phyloP scores from a whole-genome alignment of 2,113 vertebrate species.

The Lepisosteus oculatus region DNA sequence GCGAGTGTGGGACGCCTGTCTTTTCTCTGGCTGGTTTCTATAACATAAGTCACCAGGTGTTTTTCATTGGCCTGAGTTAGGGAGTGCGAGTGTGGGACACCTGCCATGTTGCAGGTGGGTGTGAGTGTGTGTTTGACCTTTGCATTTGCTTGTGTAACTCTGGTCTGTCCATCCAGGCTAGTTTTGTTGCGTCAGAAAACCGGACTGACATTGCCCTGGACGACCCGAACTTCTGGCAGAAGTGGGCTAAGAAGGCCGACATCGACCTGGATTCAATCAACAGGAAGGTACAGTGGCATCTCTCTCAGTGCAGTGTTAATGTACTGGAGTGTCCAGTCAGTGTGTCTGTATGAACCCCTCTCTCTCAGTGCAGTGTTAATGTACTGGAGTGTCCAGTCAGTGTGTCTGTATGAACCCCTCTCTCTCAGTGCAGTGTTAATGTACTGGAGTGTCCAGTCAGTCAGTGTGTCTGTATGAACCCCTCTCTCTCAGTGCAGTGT shows the following conservation, averaged over 20 bases:
- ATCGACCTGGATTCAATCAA: constrained; percentile 83
- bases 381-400: no score
- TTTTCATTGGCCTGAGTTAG: background rate
- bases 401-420: no score
- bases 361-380: no score
- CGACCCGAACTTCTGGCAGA: constrained; percentile 91
- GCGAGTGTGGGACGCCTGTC: no score
- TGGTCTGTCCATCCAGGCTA: constrained; percentile 59
- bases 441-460: no score
- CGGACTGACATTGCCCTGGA: constrained; percentile 88
- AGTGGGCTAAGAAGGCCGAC: constrained; percentile 90
- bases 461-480: no score
- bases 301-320: background rate
- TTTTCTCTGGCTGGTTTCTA: no score
- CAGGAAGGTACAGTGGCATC: constrained; percentile 67
- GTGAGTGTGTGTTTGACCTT: background rate
- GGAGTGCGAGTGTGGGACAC: background rate
- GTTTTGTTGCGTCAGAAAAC: constrained; percentile 92
- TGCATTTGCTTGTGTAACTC: background rate
- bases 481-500: no score
- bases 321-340: no score
- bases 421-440: no score
- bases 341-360: no score
- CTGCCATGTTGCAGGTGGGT: background rate
- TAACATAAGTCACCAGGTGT: background rate